Percentiles rank a stretch among this genome's conserved stretches.
These are phyloP conservation scores for Dugesia japonica DNA, from an alignment of 2,888 invertebrate genomes.

Conservation along the genomic window DNA sequence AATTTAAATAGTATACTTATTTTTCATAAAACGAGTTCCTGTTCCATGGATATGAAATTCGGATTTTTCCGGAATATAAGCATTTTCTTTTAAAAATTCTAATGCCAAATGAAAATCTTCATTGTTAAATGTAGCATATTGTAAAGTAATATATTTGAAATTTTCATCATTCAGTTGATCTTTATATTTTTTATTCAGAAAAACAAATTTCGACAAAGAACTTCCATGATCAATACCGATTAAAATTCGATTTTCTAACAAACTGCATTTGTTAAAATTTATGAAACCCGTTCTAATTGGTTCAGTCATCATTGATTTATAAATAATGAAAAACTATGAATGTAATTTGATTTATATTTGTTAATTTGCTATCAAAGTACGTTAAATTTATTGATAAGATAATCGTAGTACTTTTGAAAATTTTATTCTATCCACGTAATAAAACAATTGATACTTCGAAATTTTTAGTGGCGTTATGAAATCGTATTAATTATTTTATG, in stretches of 20 bases:
- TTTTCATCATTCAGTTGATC: not conserved
- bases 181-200: not conserved
- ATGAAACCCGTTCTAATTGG: not conserved
- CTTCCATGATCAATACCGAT: not conserved
- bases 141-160: not conserved
- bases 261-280: not conserved
- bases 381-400: no score
- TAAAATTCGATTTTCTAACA: not conserved
- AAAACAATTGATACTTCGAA: no score
- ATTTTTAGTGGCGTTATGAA: no score
- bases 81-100: not conserved
- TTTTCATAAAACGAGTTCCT: not conserved
- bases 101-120: not conserved
- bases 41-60: not conserved
- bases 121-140: not conserved
- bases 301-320: not conserved
- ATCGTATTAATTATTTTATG: no score
- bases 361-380: no score
- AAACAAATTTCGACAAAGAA: not conserved
- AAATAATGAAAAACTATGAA: no score
- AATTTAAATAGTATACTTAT: no score
- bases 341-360: no score
- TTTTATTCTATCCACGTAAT: no score
- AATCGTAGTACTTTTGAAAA: no score
- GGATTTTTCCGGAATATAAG: not conserved